Percentiles rank a stretch among this genome's conserved stretches.
Evolutionary conservation across 2,113 vertebrate genomes (phyloP).

Genomic region (Xenotilapia longispinis): DNA sequence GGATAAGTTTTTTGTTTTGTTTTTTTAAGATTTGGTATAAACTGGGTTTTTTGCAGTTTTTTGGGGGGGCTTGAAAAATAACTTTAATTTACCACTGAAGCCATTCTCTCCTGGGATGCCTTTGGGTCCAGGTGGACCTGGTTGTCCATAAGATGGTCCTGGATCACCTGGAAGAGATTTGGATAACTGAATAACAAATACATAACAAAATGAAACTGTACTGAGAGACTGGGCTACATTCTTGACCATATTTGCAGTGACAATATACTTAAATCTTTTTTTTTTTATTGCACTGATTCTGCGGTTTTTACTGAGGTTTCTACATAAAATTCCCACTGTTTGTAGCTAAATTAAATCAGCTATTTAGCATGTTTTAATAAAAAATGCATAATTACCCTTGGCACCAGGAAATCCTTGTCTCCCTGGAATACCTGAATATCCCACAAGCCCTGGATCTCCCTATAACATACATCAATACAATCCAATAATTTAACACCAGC

Average conservation of each 20-base stretch:
- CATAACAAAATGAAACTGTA: background rate
- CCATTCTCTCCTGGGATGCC: slow-evolving; percentile 27
- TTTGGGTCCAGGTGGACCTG: slow-evolving; percentile 43
- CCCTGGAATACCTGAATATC: slow-evolving; percentile 14
- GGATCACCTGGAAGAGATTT: slow-evolving; percentile 30
- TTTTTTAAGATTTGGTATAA: background rate
- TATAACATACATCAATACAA: background rate
- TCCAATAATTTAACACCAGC: background rate
- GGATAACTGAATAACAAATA: background rate
- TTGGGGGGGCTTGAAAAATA: background rate
- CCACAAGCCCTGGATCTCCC: slow-evolving; percentile 31
- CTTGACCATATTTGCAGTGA: background rate
- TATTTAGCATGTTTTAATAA: background rate
- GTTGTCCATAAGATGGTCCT: slow-evolving; percentile 7
- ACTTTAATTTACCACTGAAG: background rate
- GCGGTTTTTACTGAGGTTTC: background rate
- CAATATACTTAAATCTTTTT: background rate
- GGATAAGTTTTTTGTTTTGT: background rate
- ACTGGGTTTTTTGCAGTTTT: background rate
- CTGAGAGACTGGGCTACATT: background rate
- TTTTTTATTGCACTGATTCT: background rate
- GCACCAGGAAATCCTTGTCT: slow-evolving; percentile 14
- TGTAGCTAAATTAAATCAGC: background rate
- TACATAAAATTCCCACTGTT: background rate
- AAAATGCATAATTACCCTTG: slow-evolving; percentile 35